phyloP scores from a whole-genome alignment of 2,888 invertebrate species.

The Ferdinandea cuprea region DNA sequence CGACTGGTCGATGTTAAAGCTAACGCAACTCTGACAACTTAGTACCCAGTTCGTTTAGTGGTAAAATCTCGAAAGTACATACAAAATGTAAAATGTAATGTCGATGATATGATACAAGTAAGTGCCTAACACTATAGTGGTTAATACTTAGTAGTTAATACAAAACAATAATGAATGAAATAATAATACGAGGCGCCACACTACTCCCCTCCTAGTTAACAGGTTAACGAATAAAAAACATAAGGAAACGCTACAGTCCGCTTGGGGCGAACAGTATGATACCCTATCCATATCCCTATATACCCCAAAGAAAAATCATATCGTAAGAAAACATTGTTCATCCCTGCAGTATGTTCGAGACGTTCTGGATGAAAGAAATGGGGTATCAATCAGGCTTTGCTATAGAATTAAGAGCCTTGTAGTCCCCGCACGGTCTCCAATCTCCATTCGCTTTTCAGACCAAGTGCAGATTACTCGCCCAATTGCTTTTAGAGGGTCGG shows the following conservation, averaged over 20 bases:
- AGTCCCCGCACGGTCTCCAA: constrained; percentile 76
- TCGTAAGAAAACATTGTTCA: constrained; percentile 17
- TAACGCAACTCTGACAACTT: neutral
- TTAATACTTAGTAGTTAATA: neutral
- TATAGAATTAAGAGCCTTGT: constrained; percentile 76
- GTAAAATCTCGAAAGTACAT: neutral
- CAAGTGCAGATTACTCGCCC: constrained; percentile 38
- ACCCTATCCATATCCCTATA: too few relatives aligned
- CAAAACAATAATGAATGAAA: too few relatives aligned
- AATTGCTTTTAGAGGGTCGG: constrained; percentile 32
- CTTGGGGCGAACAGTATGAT: too few relatives aligned
- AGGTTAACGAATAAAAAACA: constrained; percentile 16
- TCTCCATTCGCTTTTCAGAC: constrained; percentile 29
- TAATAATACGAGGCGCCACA: constrained; percentile 9
- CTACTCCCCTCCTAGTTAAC: constrained; percentile 19
- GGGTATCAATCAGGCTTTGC: constrained; percentile 79
- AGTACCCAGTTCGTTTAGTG: too few relatives aligned
- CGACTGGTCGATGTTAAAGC: too few relatives aligned
- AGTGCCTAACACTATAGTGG: neutral
- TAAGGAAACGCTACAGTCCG: too few relatives aligned
- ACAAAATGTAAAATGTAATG: neutral
- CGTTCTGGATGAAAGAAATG: constrained; percentile 77
- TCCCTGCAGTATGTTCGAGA: constrained; percentile 40
- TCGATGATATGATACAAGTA: neutral
- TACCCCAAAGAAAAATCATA: too few relatives aligned